phyloP scores from a whole-genome alignment of 2,888 invertebrate species.

The Itoplectis maculator region DNA sequence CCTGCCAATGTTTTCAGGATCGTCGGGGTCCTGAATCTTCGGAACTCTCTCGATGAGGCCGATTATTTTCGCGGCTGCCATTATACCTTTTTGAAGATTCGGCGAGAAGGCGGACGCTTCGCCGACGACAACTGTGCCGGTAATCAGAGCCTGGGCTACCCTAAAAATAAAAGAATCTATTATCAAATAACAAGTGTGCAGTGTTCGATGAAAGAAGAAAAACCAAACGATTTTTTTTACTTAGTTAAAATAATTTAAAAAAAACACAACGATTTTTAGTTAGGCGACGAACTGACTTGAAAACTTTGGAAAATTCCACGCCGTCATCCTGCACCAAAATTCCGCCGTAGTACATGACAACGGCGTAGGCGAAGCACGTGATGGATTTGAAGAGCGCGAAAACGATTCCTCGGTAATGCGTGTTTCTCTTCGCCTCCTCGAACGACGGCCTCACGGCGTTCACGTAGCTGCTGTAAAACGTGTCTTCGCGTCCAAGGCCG shows the following conservation, averaged over 20 bases:
- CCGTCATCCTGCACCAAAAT: slow-evolving; percentile 21
- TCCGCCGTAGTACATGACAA: slow-evolving; percentile 50
- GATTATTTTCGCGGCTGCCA: slow-evolving; percentile 90
- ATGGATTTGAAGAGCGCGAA: slow-evolving; percentile 86
- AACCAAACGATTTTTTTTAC: no score
- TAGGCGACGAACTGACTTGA: slow-evolving; percentile 25
- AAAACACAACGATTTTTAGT: no score
- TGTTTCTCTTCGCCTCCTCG: slow-evolving; percentile 86
- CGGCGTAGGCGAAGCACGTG: slow-evolving; percentile 34
- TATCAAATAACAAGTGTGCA: background rate
- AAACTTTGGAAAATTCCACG: slow-evolving; percentile 23
- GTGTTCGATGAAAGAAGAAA: no score
- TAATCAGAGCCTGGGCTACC: slow-evolving; percentile 85
- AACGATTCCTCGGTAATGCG: slow-evolving; percentile 89
- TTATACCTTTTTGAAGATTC: slow-evolving; percentile 92
- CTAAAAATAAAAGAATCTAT: slow-evolving; percentile 69
- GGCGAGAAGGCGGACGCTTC: slow-evolving; percentile 90
- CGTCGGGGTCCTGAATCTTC: slow-evolving; percentile 84
- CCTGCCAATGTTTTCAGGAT: slow-evolving; percentile 68
- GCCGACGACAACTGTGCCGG: slow-evolving; percentile 90
- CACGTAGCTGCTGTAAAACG: slow-evolving; percentile 88
- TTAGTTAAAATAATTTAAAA: no score
- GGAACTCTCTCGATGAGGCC: slow-evolving; percentile 88
- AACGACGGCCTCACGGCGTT: slow-evolving; percentile 87
- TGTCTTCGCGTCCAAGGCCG: slow-evolving; percentile 89